phyloP scores from a whole-genome alignment of 2,888 invertebrate species.

The Xiphydria camelus region DNA sequence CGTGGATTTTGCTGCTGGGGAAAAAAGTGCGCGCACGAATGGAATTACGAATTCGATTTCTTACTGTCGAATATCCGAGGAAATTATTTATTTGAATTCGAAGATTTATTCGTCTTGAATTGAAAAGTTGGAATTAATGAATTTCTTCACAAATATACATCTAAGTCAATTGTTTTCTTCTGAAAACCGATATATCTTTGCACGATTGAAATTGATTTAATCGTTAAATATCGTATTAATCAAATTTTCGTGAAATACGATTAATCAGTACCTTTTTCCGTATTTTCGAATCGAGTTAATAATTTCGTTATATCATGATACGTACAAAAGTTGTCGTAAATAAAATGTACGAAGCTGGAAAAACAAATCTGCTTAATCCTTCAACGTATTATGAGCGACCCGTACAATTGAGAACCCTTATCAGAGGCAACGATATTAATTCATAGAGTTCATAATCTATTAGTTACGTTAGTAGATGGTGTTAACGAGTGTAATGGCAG shows the following conservation, averaged over 20 bases:
- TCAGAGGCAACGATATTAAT: conserved; percentile 48
- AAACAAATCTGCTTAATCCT: no score
- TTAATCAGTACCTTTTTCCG: background rate
- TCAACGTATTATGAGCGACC: background rate
- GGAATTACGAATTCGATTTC: no score
- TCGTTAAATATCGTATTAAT: no score
- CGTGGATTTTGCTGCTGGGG: no score
- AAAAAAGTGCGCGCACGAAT: background rate
- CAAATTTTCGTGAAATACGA: background rate
- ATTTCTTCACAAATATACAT: background rate
- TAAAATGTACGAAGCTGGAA: no score
- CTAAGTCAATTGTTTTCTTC: background rate
- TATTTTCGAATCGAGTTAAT: background rate
- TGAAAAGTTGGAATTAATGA: background rate
- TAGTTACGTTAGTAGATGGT: conserved; percentile 50
- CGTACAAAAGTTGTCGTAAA: no score
- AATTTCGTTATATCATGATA: background rate
- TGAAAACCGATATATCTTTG: no score
- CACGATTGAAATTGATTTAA: no score
- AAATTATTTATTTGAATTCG: no score
- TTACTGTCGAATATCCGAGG: no score
- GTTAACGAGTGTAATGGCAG: conserved; percentile 55
- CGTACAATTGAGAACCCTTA: conserved; percentile 36
- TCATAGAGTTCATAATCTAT: conserved; percentile 55
- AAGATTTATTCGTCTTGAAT: no score